phyloP scores from a whole-genome alignment of 1,140 invertebrate genomes.

The Thereuonema tuberculata region DNA sequence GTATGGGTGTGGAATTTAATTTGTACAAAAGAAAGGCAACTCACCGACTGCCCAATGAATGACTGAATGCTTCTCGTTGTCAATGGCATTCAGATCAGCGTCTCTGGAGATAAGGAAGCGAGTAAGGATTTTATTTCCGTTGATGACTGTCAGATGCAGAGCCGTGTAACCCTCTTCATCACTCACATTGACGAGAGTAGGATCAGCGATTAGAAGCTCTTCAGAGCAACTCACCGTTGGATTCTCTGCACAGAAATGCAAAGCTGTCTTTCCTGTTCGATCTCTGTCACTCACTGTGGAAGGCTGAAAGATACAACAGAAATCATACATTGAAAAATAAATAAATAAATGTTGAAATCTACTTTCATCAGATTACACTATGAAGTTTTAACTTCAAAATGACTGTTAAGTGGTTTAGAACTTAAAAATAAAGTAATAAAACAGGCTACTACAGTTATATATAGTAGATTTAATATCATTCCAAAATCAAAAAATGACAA shows the following conservation, averaged over 20 bases:
- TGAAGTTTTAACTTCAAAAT: not conserved
- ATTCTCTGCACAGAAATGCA: constrained; percentile 81
- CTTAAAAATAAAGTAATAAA: too few species aligned
- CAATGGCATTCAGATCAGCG: constrained; percentile 73
- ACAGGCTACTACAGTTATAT: too few species aligned
- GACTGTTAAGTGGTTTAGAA: too few species aligned
- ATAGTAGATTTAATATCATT: too few species aligned
- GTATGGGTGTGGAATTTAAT: too few species aligned
- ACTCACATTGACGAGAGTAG: constrained; percentile 57
- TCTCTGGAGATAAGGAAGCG: constrained; percentile 61
- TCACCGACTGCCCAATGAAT: constrained; percentile 96
- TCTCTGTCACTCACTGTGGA: constrained; percentile 45
- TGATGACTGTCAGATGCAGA: constrained; percentile 81
- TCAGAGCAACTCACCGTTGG: constrained; percentile 35
- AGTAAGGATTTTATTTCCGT: constrained; percentile 61
- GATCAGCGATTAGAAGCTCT: constrained; percentile 45
- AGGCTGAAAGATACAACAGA: constrained; percentile 36
- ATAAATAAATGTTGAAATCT: not conserved
- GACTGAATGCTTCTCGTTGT: constrained; percentile 89
- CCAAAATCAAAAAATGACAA: too few species aligned
- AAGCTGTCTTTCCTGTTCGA: constrained; percentile 64
- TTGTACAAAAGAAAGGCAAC: too few species aligned
- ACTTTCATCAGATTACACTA: constrained; percentile 10
- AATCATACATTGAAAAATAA: too few species aligned
- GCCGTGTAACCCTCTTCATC: constrained; percentile 90